phyloP scores from a whole-genome alignment of 2,797 vertebrate genomes.

The Perodicticus potto region DNA sequence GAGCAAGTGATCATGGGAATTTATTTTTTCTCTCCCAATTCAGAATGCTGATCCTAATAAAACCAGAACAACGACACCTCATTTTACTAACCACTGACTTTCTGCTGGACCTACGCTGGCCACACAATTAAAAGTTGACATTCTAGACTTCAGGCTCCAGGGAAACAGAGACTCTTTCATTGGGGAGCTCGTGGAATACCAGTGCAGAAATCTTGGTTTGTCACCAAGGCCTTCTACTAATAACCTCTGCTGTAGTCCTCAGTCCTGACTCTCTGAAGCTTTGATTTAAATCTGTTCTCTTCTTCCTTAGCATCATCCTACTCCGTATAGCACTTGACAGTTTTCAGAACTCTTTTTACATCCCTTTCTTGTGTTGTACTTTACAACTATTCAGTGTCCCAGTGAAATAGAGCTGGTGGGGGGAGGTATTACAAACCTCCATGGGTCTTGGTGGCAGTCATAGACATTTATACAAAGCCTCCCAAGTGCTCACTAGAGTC shows the following conservation, averaged over 20 bases:
- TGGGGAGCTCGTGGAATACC: neutral
- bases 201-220: neutral
- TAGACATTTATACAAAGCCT: neutral
- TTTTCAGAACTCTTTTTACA: neutral
- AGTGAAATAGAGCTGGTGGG: neutral
- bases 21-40: neutral
- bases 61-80: neutral
- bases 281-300: neutral
- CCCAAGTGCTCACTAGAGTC: neutral
- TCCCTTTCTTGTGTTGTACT: neutral
- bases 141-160: neutral
- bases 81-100: slow-evolving; percentile 27
- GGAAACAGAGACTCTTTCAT: neutral
- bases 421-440: neutral
- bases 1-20: neutral
- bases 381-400: neutral
- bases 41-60: slow-evolving; percentile 36
- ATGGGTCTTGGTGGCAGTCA: neutral
- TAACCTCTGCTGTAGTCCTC: neutral
- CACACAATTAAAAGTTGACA: neutral
- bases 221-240: neutral
- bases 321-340: neutral
- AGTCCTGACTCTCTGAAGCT: neutral
- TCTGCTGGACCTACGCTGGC: neutral
- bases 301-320: neutral